phyloP scores from a whole-genome alignment of 1,140 invertebrate genomes.

The Aphelinus atriplicis region DNA sequence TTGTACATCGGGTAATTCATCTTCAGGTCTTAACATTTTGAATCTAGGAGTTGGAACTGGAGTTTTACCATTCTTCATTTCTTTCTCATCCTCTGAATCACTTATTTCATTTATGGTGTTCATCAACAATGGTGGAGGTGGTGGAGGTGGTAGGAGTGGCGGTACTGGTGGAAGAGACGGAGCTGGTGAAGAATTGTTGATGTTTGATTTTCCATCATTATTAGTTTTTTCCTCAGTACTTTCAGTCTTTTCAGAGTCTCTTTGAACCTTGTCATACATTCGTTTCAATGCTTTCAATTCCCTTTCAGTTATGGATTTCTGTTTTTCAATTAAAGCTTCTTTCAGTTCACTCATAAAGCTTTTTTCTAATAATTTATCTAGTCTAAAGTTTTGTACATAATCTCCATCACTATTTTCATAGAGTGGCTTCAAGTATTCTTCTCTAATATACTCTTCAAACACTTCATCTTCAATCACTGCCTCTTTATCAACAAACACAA shows the following conservation, averaged over 20 bases:
- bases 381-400: slow-evolving; percentile 46
- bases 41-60: slow-evolving; percentile 37
- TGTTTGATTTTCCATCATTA: slow-evolving; percentile 21
- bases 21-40: slow-evolving; percentile 38
- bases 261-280: slow-evolving; percentile 47
- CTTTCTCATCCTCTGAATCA: slow-evolving; percentile 14
- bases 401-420: slow-evolving; percentile 50
- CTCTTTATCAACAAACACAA: slow-evolving; percentile 49
- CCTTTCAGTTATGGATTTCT: slow-evolving; percentile 58
- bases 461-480: slow-evolving; percentile 62
- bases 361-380: slow-evolving; percentile 54
- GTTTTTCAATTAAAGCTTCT: slow-evolving; percentile 60
- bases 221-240: slow-evolving; percentile 29
- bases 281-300: slow-evolving; percentile 57
- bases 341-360: slow-evolving; percentile 63
- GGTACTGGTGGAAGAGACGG: background rate
- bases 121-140: slow-evolving; percentile 1
- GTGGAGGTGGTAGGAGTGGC: slow-evolving; percentile 6
- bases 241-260: slow-evolving; percentile 29
- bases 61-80: background rate
- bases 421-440: slow-evolving; percentile 57
- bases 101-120: background rate
- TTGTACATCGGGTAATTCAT: slow-evolving; percentile 34
- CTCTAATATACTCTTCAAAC: slow-evolving; percentile 63
- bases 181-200: slow-evolving; percentile 1